Evolutionary conservation across 2,888 invertebrate species (phyloP), one percentile per base, ranked within the genome.

Genomic region (Trichopria drosophilae): DNA sequence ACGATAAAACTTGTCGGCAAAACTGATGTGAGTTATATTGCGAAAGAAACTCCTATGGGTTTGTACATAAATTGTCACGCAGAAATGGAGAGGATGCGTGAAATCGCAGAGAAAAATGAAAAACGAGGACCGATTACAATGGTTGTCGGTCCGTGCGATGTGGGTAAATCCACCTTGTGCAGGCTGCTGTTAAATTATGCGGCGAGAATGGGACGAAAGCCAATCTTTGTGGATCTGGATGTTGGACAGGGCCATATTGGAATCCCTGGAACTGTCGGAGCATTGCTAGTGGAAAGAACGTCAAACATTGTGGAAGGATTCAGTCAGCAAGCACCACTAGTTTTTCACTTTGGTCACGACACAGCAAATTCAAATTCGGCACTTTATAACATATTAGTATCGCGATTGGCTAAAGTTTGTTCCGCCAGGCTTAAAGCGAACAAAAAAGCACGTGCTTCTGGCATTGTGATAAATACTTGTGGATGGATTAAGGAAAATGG

Each of bases 1-100:
- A 84, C 84, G 0, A 77, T 98, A 0, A 90, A 91, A 75, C 75
- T 97, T 9, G 81, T 83, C 51, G 98, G 97, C 2, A 87, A 86
- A 72, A 90, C 93, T 1, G 96, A 96, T 75, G 93, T 93, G 19
- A 92, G 89, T 59, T 98, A 98, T 73, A 84, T 94, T 0, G 93
- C 97, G 0, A 93, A 93, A 73, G 95, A 97, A 71, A 98, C 98
- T 0, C 97, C 97, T 0, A 97, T 96, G 95, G 85, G 87, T 61
- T 86, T 95, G 59, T 99, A 99, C 73, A 79, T 96, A 3, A 99
- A 99, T 76, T 91, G 93, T 13, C 98, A 99, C 75, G 93, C 92
- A 7, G 95, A 93, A 0, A 78, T 99, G 57, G 98, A 99, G 71
- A 88, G 93, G 63, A 83, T 95, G 77, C 80, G 98, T 56, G 81